phyloP scores from a whole-genome alignment of 1,140 invertebrate genomes.

The Diabrotica undecimpunctata region DNA sequence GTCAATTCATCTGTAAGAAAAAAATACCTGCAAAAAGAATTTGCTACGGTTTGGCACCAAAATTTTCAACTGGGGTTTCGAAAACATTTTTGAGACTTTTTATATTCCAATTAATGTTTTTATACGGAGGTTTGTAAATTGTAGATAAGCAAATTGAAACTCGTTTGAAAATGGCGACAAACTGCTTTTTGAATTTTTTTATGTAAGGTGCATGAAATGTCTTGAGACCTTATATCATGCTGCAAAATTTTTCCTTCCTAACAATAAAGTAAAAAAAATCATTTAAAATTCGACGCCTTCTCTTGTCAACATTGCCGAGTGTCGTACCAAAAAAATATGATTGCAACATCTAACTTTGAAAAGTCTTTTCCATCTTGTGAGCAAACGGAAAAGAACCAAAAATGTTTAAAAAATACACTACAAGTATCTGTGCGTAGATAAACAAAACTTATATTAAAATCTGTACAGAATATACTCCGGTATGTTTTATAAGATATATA shows the following conservation, averaged over 20 bases:
- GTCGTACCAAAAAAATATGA: too few relatives aligned
- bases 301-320: too few relatives aligned
- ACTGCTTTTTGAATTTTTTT: constrained; percentile 26
- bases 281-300: too few relatives aligned
- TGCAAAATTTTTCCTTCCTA: too few relatives aligned
- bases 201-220: constrained; percentile 44
- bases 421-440: too few relatives aligned
- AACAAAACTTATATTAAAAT: too few relatives aligned
- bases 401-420: constrained; percentile 37
- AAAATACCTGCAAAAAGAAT: too few relatives aligned
- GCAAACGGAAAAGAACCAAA: constrained; percentile 30
- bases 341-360: constrained; percentile 43
- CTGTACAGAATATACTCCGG: too few relatives aligned
- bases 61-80: constrained; percentile 24
- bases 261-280: too few relatives aligned
- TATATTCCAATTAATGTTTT: constrained; percentile 41
- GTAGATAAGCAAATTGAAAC: constrained; percentile 28
- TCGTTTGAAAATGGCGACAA: constrained; percentile 33
- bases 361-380: constrained; percentile 34
- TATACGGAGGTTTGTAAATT: constrained; percentile 36
- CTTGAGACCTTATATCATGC: constrained; percentile 48
- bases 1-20: constrained; percentile 28
- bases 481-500: too few relatives aligned
- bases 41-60: too few relatives aligned
- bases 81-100: constrained; percentile 45